Evolutionary conservation across 2,888 invertebrate species (phyloP), one percentile per base, ranked within the genome.

Genomic region (Plusia festucae): DNA sequence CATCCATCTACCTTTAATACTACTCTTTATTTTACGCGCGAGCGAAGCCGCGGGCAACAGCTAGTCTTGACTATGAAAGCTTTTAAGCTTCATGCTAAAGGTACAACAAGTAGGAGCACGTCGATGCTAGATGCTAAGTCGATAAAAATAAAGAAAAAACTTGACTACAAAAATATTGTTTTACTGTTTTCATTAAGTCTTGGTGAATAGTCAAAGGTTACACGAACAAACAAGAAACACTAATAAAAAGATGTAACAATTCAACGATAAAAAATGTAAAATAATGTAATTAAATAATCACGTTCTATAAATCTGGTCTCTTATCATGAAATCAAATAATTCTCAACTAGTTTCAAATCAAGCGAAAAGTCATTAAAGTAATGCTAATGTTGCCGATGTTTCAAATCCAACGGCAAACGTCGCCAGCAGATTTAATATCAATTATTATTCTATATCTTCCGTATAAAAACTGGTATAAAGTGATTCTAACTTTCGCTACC

Each of bases 401-500:
- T 78, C 67, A 59, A 68, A 70, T 56, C 62, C 64, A 75, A 74
- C 69, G 64, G 68, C 75, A 75, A 67, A 69, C 66, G 69, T 76
- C 76, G 72, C 74, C 61, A 76, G 46, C 66, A 71, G 68, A 74
- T 77, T 79, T 75, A 77, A 79, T 81, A 81, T 79, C 75, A 81
- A 79, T 80, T 70, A 81, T 81, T 76, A 80, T 78, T 81, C 81
- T 74, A 67, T 76, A 68, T 78, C 79, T 81, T 72, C 70, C 57
- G 57, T 73, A 73, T 83, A 87, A 85, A 88, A 89, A 90, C 90
- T 86, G 89, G 88, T 89, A 88, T 90, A 84, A 87, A 89, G 76
- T 78, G 81, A 83, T 77, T 82, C 85, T 91, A 94, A 95, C 94
- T 94, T 95, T 95, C 94, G 94, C 94, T 93, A 90, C 86, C 89